Percentiles rank a stretch among this genome's conserved stretches.
Evolutionary conservation across 2,797 vertebrate genomes (phyloP).

Genomic region (Neoniphon sammara): DNA sequence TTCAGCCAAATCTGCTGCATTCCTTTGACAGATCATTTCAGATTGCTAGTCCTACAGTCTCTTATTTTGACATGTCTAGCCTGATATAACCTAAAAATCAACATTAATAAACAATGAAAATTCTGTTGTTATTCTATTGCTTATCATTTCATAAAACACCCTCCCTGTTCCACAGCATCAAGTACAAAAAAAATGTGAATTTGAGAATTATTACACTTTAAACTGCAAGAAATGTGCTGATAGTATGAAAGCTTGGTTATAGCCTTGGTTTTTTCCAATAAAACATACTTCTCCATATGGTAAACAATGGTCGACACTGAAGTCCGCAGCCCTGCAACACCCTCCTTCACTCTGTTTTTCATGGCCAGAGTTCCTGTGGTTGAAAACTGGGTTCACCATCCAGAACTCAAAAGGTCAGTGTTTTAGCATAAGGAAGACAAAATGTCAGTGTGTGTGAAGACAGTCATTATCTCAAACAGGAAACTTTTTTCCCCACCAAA

Average conservation of each 20-base stretch:
- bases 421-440: constrained; percentile 22
- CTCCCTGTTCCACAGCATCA: background rate
- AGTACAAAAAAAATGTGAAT: background rate
- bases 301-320: constrained; percentile 30
- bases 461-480: constrained; percentile 9
- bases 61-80: constrained; percentile 48
- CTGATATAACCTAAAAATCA: constrained; percentile 44
- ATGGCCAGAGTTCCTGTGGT: constrained; percentile 49
- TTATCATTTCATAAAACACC: constrained; percentile 11
- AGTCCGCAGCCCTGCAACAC: constrained; percentile 42
- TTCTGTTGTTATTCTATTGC: background rate
- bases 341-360: constrained; percentile 40
- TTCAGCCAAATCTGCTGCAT: background rate
- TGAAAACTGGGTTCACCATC: constrained; percentile 30
- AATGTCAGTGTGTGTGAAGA: constrained; percentile 7
- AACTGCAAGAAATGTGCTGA: constrained; percentile 29
- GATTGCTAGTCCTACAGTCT: constrained; percentile 46
- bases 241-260: constrained; percentile 37
- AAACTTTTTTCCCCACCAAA: constrained; percentile 2
- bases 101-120: constrained; percentile 61
- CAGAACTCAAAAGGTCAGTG: constrained; percentile 35
- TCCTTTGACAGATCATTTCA: constrained; percentile 35
- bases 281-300: constrained; percentile 28
- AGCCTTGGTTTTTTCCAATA: constrained; percentile 33
- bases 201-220: background rate